A percentile compares a stretch with the other conserved stretches of the same genome.
Conservation (phyloP, 1,140 invertebrate genomes). For the Drosophila ambigua region DNA sequence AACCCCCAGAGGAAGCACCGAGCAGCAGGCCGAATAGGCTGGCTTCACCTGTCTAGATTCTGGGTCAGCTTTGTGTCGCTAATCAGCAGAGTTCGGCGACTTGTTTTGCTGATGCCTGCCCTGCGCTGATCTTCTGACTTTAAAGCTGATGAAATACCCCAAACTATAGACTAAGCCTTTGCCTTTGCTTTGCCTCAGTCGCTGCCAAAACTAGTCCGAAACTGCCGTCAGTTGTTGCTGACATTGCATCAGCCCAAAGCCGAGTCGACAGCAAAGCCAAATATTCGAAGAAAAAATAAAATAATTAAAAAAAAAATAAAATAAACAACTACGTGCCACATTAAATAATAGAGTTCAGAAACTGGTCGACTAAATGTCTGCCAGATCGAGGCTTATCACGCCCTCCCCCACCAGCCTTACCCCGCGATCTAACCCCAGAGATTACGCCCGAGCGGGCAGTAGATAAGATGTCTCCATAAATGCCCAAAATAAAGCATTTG, state of each 20-base stretch:
- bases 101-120: conserved; percentile 22
- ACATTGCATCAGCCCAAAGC: conserved; percentile 63
- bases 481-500: conserved; percentile 43
- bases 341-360: conserved; percentile 19
- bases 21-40: no score
- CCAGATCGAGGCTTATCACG: conserved; percentile 19
- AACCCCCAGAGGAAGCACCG: conserved; percentile 14
- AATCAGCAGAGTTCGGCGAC: conserved; percentile 14
- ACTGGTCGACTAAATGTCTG: conserved; percentile 49
- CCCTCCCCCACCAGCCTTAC: no score
- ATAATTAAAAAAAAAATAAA: background rate
- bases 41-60: conserved; percentile 9
- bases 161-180: conserved; percentile 28
- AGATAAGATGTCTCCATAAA: conserved; percentile 39
- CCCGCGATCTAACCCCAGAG: no score
- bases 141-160: conserved; percentile 40
- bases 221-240: conserved; percentile 17
- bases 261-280: background rate
- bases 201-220: conserved; percentile 17
- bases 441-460: background rate
- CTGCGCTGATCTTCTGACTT: conserved; percentile 1
- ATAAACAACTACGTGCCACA: background rate
- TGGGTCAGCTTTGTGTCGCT: conserved; percentile 25
- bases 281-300: background rate
- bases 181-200: conserved; percentile 13